Base-by-base conservation (phyloP, 2,888 invertebrate species). In the Leptinotarsa peninsularis region DNA sequence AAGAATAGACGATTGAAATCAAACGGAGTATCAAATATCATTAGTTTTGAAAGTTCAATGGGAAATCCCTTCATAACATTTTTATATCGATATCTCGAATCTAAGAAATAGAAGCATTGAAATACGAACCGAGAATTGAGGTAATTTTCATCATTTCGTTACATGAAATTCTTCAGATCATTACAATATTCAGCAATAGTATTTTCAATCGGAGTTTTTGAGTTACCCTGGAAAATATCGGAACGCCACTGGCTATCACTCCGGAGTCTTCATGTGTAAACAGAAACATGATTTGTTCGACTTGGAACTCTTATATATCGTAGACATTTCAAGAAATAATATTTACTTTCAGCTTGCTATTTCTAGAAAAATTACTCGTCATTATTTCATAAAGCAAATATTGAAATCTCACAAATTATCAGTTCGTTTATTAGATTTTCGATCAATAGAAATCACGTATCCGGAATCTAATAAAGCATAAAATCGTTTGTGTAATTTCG, bases 241-340 rank as follows among this genome's bases (percentile, higher is more conserved):
- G 4, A 23, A 58, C 58, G 58, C 58, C 58, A 58, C 21, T 58
- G 58, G 15, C 23, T 58, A 21, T 27, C 27, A 15, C 23, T 58
- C 15, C 17, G 23, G 21, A 13, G 15, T 58, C 14, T 15, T 23
- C 58, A 14, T 58, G 21, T 27, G 58, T 58, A 23, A 58, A 58
- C 23, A 58, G 58, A 23, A 23, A 58, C 58, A 58, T 58, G 23
- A 58, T 23, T 23, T 58, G 58, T 58, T 27, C 23, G 58, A 58
- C 58, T 15, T 23, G 58, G 21, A 27, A 23, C 58, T 58, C 21
- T 14, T 27, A 58, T 58, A 15, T 21, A 58, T 21, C 14, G 21
- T 58, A 23, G 23, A 58, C 58, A 58, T 58, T 58, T 58, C 23
- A 0, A 58, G 58, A 23, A 58, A 21, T 23, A 4, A 23, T 58